A percentile compares a stretch with the other conserved stretches of the same genome.
Conservation (phyloP, 2,797 vertebrate species). For the Megaceryle alcyon region DNA sequence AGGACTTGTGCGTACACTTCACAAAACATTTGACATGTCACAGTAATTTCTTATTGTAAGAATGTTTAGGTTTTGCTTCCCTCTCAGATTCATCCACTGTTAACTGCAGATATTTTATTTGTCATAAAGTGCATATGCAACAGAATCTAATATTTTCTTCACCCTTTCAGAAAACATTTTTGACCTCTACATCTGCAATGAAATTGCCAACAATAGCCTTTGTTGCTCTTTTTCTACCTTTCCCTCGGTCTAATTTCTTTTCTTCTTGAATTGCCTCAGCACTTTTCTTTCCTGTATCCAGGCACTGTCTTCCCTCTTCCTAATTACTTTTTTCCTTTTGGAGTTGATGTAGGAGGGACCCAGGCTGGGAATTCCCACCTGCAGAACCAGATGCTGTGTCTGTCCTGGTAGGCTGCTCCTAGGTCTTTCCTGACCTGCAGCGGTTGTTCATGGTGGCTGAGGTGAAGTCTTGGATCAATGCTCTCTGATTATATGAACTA, state of each 20-base stretch:
- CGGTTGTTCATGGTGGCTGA: fast-evolving
- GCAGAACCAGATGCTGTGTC: fast-evolving
- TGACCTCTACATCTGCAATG: neutral
- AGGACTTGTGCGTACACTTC: neutral
- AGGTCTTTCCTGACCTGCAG: neutral
- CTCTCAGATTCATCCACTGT: neutral
- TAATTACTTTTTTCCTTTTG: neutral
- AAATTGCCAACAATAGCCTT: neutral
- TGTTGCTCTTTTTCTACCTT: neutral
- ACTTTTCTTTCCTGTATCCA: neutral
- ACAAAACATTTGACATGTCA: neutral
- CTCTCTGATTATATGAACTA: neutral
- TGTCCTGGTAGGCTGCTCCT: neutral
- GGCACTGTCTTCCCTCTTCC: neutral
- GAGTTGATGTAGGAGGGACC: neutral
- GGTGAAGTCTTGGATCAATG: neutral
- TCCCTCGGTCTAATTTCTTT: neutral
- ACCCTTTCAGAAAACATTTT: neutral
- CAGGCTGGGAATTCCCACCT: neutral
- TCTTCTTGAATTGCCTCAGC: neutral
- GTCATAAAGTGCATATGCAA: neutral
- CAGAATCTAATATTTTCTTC: neutral
- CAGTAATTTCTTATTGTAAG: neutral
- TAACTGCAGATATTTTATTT: neutral
- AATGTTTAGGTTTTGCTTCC: neutral